A percentile compares a stretch with the other conserved stretches of the same genome.
phyloP scores from a whole-genome alignment of 2,797 vertebrate genomes.

The Hydrolagus colliei region DNA sequence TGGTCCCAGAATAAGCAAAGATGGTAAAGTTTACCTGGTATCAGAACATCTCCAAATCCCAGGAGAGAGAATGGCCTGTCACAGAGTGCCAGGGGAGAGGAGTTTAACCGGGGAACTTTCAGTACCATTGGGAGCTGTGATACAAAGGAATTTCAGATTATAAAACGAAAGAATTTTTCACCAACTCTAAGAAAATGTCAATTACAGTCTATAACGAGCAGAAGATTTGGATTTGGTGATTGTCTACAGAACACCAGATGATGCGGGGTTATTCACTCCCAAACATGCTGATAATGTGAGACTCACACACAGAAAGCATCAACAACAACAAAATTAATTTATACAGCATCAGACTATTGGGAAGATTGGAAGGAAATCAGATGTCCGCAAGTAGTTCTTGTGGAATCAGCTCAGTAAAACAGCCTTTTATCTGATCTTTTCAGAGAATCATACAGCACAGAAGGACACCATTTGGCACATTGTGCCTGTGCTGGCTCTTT shows the following conservation, averaged over 20 bases:
- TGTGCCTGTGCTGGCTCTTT: no score
- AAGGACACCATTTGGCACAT: no score
- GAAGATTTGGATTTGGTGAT: slow-evolving; percentile 25
- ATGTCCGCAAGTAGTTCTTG: no score
- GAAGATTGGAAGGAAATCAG: no score
- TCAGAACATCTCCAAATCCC: slow-evolving; percentile 89
- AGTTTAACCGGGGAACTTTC: slow-evolving; percentile 86
- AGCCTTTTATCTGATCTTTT: no score
- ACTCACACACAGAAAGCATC: no score
- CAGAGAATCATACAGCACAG: no score
- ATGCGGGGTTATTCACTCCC: not conserved
- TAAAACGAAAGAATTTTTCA: not conserved
- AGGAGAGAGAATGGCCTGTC: slow-evolving; percentile 89
- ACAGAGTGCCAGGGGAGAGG: slow-evolving; percentile 78
- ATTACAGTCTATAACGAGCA: not conserved
- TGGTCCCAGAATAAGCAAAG: no score
- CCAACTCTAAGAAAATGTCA: not conserved
- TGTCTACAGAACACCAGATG: not conserved
- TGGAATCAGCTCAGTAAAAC: no score
- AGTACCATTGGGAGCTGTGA: slow-evolving; percentile 91
- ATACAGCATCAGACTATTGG: no score
- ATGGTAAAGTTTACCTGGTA: slow-evolving; percentile 71
- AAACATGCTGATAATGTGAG: not conserved
- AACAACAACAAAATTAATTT: no score
- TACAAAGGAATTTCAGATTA: not conserved